phyloP scores from a whole-genome alignment of 2,113 vertebrate genomes.

The Salminus brasiliensis region DNA sequence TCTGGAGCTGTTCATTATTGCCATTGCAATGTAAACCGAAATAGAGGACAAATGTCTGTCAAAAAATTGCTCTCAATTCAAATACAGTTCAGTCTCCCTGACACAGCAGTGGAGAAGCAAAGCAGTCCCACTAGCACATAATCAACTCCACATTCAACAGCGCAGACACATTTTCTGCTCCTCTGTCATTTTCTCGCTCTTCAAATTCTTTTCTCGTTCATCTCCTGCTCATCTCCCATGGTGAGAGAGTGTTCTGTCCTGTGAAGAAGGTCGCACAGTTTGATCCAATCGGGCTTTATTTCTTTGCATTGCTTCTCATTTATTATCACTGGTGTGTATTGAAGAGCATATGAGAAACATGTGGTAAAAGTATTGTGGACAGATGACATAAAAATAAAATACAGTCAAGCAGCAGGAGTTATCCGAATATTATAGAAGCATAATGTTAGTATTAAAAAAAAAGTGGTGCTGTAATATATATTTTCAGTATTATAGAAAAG shows the following conservation, averaged over 20 bases:
- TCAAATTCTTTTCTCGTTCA: not conserved
- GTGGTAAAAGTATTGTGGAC: not conserved
- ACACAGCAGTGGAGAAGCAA: not conserved
- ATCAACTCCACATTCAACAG: slow-evolving; percentile 1
- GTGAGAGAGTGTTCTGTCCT: not conserved
- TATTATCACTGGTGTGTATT: not conserved
- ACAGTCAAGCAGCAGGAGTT: too few species aligned
- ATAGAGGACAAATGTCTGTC: not conserved
- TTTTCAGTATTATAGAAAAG: too few species aligned
- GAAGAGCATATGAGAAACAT: not conserved
- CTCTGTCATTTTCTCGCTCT: not conserved
- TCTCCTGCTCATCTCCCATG: not conserved
- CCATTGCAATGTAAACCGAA: not conserved
- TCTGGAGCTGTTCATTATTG: not conserved
- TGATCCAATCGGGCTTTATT: not conserved
- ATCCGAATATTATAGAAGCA: too few species aligned
- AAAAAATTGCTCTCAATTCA: not conserved
- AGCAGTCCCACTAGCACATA: not conserved
- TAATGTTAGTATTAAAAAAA: too few species aligned
- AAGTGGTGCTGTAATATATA: too few species aligned
- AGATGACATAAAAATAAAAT: too few species aligned
- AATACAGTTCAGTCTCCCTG: not conserved
- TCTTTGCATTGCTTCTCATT: not conserved
- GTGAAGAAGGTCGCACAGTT: not conserved
- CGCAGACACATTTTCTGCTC: slow-evolving; percentile 6